These are phyloP conservation scores for Heterodera schachtii DNA, from an alignment of 1,140 invertebrate genomes.

Conservation along the genomic window DNA sequence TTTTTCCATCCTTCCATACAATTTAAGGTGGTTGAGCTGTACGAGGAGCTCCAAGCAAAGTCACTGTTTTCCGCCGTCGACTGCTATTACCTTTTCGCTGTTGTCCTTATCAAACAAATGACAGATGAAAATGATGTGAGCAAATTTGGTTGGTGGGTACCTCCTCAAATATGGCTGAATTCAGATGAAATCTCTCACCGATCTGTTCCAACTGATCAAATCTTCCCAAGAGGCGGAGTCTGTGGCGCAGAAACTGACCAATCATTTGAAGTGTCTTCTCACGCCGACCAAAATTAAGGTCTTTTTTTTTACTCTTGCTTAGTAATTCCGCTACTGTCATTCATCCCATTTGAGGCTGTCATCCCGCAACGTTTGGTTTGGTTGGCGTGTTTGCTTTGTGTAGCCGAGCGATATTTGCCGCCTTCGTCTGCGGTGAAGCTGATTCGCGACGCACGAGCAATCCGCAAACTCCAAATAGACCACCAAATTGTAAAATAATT, in stretches of 20 bases:
- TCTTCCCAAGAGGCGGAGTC: conserved; percentile 13
- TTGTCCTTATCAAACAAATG: conserved; percentile 24
- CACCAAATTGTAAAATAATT: conserved; percentile 18
- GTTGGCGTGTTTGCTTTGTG: conserved; percentile 32
- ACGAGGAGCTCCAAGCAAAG: conserved; percentile 16
- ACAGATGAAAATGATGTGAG: conserved; percentile 22
- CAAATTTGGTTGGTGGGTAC: background rate
- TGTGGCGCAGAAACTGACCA: conserved; percentile 33
- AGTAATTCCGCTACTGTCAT: background rate
- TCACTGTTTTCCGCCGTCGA: conserved; percentile 20
- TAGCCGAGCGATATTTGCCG: conserved; percentile 30
- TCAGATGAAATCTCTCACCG: conserved; percentile 24
- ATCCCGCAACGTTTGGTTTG: conserved; percentile 31
- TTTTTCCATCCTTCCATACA: background rate
- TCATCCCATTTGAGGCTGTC: background rate
- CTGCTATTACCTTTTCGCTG: conserved; percentile 36
- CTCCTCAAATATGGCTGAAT: too few relatives aligned
- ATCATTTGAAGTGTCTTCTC: conserved; percentile 25
- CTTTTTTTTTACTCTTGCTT: too few relatives aligned
- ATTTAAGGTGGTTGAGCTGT: conserved; percentile 32
- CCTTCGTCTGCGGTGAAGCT: background rate
- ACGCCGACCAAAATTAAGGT: conserved; percentile 33
- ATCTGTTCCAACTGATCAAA: conserved; percentile 39
- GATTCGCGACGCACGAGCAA: conserved; percentile 20
- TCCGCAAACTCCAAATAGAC: conserved; percentile 23